Percentiles rank a stretch among this genome's conserved stretches.
Conservation (phyloP, 1,140 invertebrate genomes). For the Mercenaria mercenaria region DNA sequence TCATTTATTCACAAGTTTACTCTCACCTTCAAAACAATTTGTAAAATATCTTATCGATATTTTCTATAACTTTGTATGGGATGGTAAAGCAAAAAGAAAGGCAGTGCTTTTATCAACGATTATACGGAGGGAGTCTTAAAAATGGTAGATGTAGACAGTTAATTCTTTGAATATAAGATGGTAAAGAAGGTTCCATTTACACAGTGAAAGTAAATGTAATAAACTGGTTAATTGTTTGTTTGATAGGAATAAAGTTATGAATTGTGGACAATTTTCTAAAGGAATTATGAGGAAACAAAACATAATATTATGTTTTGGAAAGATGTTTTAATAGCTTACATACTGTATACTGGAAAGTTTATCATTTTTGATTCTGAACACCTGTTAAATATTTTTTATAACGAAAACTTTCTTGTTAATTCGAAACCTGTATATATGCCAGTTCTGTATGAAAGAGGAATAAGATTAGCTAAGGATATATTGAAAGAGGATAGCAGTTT, state of each 20-base stretch:
- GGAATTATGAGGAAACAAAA: neutral
- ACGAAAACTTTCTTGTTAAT: neutral
- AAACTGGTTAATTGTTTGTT: neutral
- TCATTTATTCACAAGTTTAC: too few species aligned
- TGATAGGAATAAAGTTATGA: neutral
- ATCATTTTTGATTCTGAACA: too few species aligned
- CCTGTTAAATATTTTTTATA: too few species aligned
- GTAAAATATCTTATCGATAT: too few species aligned
- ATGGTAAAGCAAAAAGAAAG: too few species aligned
- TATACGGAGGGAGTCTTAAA: neutral
- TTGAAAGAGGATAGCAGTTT: neutral
- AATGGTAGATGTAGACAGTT: neutral
- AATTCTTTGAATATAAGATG: neutral
- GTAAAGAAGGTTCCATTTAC: too few species aligned
- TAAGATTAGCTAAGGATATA: neutral
- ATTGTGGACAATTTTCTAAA: neutral
- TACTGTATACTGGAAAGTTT: neutral
- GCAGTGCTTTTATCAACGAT: too few species aligned
- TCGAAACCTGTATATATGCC: too few species aligned
- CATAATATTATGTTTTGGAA: neutral
- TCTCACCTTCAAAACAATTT: too few species aligned
- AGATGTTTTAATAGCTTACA: neutral
- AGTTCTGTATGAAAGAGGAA: too few species aligned
- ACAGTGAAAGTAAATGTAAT: neutral
- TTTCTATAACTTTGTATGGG: too few species aligned